Evolutionary conservation across 2,888 invertebrate genomes (phyloP).

Genomic region (Ceraclea dissimilis): DNA sequence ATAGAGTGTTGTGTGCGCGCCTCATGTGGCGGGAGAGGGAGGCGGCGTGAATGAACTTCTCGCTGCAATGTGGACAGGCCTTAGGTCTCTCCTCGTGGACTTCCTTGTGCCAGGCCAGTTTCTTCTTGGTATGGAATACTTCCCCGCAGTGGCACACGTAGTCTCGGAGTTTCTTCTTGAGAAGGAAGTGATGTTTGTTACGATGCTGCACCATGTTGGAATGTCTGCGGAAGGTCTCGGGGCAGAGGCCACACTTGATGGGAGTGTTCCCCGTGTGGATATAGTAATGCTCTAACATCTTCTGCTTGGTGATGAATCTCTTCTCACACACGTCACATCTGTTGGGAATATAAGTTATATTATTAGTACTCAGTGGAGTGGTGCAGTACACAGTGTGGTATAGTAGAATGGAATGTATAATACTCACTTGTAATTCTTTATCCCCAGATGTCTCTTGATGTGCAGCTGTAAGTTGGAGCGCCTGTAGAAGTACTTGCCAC

Average conservation of each 20-base stretch:
- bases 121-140: conserved; percentile 75
- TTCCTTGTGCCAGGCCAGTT: conserved; percentile 79
- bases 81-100: conserved; percentile 77
- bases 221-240: conserved; percentile 72
- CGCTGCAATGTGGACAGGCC: conserved; percentile 76
- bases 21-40: conserved; percentile 79
- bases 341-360: no score
- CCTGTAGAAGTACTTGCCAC: conserved; percentile 70
- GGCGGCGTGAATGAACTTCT: conserved; percentile 78
- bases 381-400: background rate
- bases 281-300: conserved; percentile 73
- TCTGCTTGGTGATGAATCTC: conserved; percentile 74
- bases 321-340: conserved; percentile 75
- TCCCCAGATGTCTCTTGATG: conserved; percentile 70
- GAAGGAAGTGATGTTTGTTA: conserved; percentile 66
- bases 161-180: conserved; percentile 60
- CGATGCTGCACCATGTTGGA: conserved; percentile 81
- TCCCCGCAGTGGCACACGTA: conserved; percentile 74
- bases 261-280: conserved; percentile 76
- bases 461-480: conserved; percentile 70
- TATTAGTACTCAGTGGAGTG: background rate
- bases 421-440: conserved; percentile 58
- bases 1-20: conserved; percentile 69
- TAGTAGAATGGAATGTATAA: background rate
- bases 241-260: conserved; percentile 72